Base-by-base conservation (phyloP, 1,140 invertebrate genomes). In the Uloborus diversus region DNA sequence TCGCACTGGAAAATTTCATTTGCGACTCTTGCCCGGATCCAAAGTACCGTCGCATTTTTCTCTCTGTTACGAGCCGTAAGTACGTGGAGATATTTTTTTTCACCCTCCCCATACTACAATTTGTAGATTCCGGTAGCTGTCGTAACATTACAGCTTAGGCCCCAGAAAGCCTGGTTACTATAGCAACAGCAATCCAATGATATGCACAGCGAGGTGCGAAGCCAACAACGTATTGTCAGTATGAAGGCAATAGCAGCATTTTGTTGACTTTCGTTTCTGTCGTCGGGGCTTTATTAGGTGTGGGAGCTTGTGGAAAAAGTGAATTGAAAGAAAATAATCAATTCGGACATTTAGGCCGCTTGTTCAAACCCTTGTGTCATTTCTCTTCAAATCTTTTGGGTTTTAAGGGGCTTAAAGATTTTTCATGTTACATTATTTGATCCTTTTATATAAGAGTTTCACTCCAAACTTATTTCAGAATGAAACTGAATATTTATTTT, bases 141-240 rank as follows among this genome's bases (percentile, higher is more conserved):
- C 14, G 51, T 57, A 37, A 27, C 68, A 23, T 17, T 17, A 25
- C 51, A 20, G 23, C n/a, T 23, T 7, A 20, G n/a, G 25, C 56
- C 28, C 32, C 33, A n/a, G 11, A 56, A 57, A 71, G 30, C 68
- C 23, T n/a, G 11, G 68, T 71, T 71, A 25, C 68, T 59, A 71
- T 71, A 28, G 68, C 53, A 71, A 71, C 68, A 71, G 53, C 32
- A 71, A 57, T 59, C 53, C 68, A 71, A 71, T 57, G 68, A 35
- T 71, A 59, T 42, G 68, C 32, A 59, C 68, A 69, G 49, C 28
- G 30, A 69, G 30, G 65, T 49, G 49, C 27, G 49, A 56, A 69
- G 56, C 49, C 49, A 47, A 53, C 65, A 53, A 69, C 65, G 49
- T 69, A 69, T 69, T 69, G 65, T 53, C 49, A 33, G 49, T 69